Percentiles rank a stretch among this genome's conserved stretches.
phyloP scores from a whole-genome alignment of 2,113 vertebrate genomes.

The Callipepla californica region DNA sequence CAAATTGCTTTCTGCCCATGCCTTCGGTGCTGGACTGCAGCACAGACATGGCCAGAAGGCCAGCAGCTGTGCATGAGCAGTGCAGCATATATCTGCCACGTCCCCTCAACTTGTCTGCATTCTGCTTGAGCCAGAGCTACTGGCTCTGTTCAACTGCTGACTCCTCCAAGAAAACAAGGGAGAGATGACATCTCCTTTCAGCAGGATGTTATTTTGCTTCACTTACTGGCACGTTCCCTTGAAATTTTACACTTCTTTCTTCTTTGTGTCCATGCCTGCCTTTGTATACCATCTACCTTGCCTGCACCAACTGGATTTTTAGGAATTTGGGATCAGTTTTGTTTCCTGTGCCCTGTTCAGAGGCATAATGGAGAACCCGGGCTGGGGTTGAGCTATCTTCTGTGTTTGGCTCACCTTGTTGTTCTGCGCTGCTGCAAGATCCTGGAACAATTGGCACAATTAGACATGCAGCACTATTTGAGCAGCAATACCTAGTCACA shows the following conservation, averaged over 20 bases:
- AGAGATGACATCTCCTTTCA: not conserved
- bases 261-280: fast-evolving
- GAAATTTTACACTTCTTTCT: not conserved
- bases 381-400: not conserved
- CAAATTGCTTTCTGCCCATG: not conserved
- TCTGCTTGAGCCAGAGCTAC: not conserved
- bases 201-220: not conserved
- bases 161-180: not conserved
- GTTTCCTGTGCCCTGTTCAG: not conserved
- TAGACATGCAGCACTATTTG: not conserved
- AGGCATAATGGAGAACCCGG: not conserved
- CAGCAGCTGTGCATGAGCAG: not conserved
- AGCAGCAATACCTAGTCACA: constrained; percentile 56
- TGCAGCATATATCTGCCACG: not conserved
- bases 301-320: not conserved
- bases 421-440: not conserved
- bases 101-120: not conserved
- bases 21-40: not conserved
- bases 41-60: not conserved
- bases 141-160: not conserved
- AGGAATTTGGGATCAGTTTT: not conserved
- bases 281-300: not conserved
- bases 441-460: constrained; percentile 25
- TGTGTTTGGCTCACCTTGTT: not conserved
- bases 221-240: not conserved